phyloP scores from a whole-genome alignment of 2,888 invertebrate genomes.

The Megastigmus dorsalis region DNA sequence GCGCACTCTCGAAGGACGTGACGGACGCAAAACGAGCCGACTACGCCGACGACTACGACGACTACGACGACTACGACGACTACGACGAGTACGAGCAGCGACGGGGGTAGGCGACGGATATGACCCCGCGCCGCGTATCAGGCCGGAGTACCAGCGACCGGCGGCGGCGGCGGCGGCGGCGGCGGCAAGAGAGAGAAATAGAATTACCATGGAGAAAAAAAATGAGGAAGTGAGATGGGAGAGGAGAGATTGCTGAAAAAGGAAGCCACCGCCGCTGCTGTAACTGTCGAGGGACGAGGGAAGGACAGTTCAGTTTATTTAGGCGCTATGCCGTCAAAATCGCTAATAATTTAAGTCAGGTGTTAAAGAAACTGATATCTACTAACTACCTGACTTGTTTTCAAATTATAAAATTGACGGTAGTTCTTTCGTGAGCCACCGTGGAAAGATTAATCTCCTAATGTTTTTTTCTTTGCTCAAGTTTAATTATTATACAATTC shows the following conservation, averaged over 20 bases:
- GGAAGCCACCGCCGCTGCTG: too few relatives aligned
- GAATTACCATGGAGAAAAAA: slow-evolving; percentile 41
- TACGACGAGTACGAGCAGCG: slow-evolving; percentile 22
- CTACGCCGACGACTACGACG: too few relatives aligned
- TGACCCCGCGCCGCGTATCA: slow-evolving; percentile 26
- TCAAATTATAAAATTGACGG: too few relatives aligned
- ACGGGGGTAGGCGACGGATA: slow-evolving; percentile 19
- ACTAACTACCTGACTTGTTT: too few relatives aligned
- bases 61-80: slow-evolving; percentile 17
- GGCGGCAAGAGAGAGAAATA: slow-evolving; percentile 38
- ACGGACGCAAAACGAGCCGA: slow-evolving; percentile 59
- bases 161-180: slow-evolving; percentile 15
- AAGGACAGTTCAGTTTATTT: background rate
- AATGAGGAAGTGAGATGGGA: slow-evolving; percentile 22
- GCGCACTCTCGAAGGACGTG: slow-evolving; percentile 60
- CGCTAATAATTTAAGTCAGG: too few relatives aligned
- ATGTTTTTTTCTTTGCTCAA: too few relatives aligned
- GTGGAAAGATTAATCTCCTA: too few relatives aligned
- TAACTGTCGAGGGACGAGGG: background rate
- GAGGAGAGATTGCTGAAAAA: slow-evolving; percentile 37
- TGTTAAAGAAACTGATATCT: too few relatives aligned
- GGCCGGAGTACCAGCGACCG: slow-evolving; percentile 12
- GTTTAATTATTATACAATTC: too few relatives aligned
- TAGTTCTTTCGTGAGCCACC: too few relatives aligned
- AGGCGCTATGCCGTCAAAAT: too few relatives aligned